Conservation (phyloP, 2,797 vertebrate species). For the Malacoraja senta region DNA sequence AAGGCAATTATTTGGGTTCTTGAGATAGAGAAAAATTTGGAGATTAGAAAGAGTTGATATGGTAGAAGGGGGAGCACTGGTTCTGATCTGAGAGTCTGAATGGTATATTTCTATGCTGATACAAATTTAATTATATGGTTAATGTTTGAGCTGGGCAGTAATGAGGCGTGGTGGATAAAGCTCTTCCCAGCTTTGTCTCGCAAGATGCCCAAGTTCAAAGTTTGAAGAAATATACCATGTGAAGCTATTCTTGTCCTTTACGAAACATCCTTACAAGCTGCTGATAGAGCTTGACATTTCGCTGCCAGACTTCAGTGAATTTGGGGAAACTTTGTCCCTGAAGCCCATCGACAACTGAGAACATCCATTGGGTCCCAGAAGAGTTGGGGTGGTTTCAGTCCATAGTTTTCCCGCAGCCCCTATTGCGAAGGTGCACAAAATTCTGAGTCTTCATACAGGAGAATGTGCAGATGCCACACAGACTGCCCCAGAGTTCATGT, state of each 20-base stretch:
- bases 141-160: neutral
- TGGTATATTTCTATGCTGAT: neutral
- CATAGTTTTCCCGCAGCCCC: too few relatives aligned
- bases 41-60: neutral
- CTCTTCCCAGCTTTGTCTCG: neutral
- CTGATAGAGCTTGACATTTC: neutral
- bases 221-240: neutral
- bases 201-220: neutral
- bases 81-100: neutral
- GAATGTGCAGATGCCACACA: too few relatives aligned
- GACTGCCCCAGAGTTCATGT: too few relatives aligned
- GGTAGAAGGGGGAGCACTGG: neutral
- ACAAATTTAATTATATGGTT: neutral
- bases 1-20: neutral
- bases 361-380: neutral
- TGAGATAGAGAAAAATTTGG: conserved; percentile 1
- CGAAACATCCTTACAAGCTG: neutral
- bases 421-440: neutral
- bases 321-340: neutral
- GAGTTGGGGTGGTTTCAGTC: neutral
- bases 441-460: neutral
- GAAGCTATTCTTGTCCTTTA: neutral
- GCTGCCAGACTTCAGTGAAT: neutral
- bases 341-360: neutral
- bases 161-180: neutral